phyloP scores from a whole-genome alignment of 2,888 invertebrate genomes.

The Leptura quadrifasciata region DNA sequence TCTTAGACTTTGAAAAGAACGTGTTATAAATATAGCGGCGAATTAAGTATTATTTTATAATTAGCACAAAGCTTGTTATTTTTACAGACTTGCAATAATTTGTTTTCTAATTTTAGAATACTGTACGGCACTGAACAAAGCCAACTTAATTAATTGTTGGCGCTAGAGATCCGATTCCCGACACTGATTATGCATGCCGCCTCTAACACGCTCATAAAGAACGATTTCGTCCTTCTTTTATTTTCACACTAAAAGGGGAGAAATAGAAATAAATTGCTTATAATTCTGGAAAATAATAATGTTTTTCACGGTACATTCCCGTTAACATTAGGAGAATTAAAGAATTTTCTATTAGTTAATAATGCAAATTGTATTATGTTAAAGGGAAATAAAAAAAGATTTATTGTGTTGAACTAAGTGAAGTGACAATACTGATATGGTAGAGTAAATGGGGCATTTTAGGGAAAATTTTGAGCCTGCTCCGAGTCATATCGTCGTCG shows the following conservation, averaged over 20 bases:
- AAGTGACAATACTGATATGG: too few relatives aligned
- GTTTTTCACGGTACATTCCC: not conserved
- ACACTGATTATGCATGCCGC: slow-evolving; percentile 54
- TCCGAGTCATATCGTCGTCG: too few relatives aligned
- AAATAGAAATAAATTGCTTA: slow-evolving; percentile 18
- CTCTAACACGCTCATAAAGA: slow-evolving; percentile 55
- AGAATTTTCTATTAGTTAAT: not conserved
- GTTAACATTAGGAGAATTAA: not conserved
- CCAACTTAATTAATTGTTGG: slow-evolving; percentile 58
- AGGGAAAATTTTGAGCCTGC: too few relatives aligned
- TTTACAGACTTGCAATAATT: not conserved
- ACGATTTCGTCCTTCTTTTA: slow-evolving; percentile 49
- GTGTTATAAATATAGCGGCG: too few relatives aligned
- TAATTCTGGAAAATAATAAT: not conserved
- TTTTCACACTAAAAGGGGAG: slow-evolving; percentile 40
- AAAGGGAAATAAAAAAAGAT: not conserved
- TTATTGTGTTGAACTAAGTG: not conserved
- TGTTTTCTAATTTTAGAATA: not conserved
- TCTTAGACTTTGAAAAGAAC: too few relatives aligned
- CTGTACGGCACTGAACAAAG: slow-evolving; percentile 34
- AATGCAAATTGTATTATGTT: not conserved
- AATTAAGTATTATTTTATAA: too few relatives aligned
- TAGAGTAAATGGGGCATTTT: too few relatives aligned
- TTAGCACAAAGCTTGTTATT: not conserved
- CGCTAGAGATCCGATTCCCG: slow-evolving; percentile 49